Evolutionary conservation across 2,888 invertebrate genomes (phyloP).

Genomic region (Ectobius pallidus): DNA sequence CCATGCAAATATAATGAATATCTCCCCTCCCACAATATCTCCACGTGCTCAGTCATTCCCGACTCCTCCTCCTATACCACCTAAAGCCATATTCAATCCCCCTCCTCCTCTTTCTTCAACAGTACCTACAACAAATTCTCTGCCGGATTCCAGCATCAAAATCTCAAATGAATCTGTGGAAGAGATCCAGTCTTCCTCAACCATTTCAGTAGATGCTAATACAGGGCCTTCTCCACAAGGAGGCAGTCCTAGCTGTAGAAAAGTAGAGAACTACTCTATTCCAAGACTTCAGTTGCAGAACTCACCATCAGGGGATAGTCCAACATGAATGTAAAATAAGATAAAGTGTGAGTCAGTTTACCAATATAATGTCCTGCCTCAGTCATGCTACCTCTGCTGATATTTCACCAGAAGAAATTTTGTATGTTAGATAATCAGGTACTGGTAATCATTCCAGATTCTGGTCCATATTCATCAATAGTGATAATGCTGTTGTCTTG

Average conservation of each 20-base stretch:
- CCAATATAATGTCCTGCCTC: neutral
- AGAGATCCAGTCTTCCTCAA: conserved; percentile 3
- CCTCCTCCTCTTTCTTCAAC: conserved; percentile 39
- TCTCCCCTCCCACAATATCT: conserved; percentile 45
- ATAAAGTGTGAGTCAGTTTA: neutral
- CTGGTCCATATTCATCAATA: no score
- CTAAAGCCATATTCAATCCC: conserved; percentile 45
- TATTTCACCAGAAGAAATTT: no score
- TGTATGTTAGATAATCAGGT: no score
- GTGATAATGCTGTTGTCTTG: no score
- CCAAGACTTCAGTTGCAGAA: conserved; percentile 53
- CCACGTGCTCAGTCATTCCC: conserved; percentile 45
- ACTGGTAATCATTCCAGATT: no score
- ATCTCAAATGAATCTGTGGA: conserved; percentile 30
- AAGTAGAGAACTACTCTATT: conserved; percentile 55
- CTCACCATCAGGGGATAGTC: conserved; percentile 4
- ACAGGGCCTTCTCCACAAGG: neutral
- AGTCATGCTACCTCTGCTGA: neutral
- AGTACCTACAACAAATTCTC: neutral
- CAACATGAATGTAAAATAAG: conserved; percentile 16
- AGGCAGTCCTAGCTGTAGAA: conserved; percentile 42
- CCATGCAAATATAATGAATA: conserved; percentile 36
- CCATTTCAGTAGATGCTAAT: neutral
- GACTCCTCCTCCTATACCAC: conserved; percentile 49
- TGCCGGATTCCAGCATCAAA: neutral